Evolutionary conservation across 2,797 vertebrate genomes (phyloP).

Genomic region (Siniperca scherzeri): DNA sequence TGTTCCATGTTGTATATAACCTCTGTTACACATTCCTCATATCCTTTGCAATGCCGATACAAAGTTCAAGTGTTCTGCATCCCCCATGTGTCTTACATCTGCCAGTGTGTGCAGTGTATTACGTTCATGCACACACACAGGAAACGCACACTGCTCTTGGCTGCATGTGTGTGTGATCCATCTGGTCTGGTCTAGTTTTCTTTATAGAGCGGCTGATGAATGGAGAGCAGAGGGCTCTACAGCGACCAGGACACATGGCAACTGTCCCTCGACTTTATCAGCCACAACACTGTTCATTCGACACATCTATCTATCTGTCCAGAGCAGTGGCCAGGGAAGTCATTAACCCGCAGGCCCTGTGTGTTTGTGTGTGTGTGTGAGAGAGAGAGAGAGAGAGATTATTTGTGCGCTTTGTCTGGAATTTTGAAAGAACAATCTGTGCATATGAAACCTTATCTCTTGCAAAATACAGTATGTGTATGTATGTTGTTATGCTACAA

Average conservation of each 20-base stretch:
- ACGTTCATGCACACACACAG: background rate
- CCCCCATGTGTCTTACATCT: constrained; percentile 27
- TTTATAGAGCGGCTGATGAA: constrained; percentile 56
- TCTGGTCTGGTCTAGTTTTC: constrained; percentile 41
- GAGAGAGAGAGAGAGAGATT: background rate
- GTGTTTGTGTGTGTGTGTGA: no score
- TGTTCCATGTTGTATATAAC: background rate
- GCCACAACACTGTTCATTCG: constrained; percentile 41
- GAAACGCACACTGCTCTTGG: constrained; percentile 3
- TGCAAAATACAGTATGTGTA: background rate
- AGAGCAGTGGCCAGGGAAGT: constrained; percentile 45
- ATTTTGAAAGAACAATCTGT: background rate
- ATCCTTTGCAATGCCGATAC: constrained; percentile 3
- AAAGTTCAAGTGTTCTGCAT: constrained; percentile 32
- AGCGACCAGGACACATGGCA: constrained; percentile 51
- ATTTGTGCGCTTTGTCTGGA: background rate
- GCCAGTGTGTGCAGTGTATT: background rate
- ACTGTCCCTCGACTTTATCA: constrained; percentile 63
- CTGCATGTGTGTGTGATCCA: constrained; percentile 28
- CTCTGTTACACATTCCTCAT: constrained; percentile 7
- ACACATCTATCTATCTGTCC: constrained; percentile 57
- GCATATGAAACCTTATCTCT: background rate
- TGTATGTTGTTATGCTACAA: background rate
- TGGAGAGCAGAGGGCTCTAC: constrained; percentile 55
- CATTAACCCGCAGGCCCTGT: constrained; percentile 60